Percentiles rank a stretch among this genome's conserved stretches.
Conservation (phyloP, 2,888 invertebrate genomes). For the Macrosoma leucophasiata region DNA sequence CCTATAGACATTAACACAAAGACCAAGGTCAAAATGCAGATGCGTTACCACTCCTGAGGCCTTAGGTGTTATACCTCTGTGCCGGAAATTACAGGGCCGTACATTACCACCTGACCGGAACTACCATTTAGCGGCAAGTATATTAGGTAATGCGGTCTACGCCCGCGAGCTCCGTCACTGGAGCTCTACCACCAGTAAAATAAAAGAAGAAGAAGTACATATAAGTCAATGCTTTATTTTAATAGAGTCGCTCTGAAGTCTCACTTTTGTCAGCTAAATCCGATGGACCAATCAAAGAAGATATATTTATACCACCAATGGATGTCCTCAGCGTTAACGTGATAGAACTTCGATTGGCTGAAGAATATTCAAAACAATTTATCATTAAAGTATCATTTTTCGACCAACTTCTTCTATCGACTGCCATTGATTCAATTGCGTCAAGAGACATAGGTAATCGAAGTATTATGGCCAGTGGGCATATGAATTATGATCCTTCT, state of each 20-base stretch:
- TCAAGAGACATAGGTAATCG: conserved; percentile 27
- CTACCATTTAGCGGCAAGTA: too few species aligned
- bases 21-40: too few species aligned
- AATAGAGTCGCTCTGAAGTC: conserved; percentile 32
- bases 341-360: conserved; percentile 36
- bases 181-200: too few species aligned
- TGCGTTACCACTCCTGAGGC: too few species aligned
- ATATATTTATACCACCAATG: conserved; percentile 29
- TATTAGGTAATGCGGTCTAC: too few species aligned
- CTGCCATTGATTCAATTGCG: conserved; percentile 36
- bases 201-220: too few species aligned
- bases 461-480: conserved; percentile 33
- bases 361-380: conserved; percentile 35
- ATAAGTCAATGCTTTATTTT: too few species aligned
- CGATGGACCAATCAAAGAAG: conserved; percentile 28
- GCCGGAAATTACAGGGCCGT: too few species aligned
- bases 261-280: conserved; percentile 28
- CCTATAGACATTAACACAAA: too few species aligned
- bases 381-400: conserved; percentile 43
- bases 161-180: too few species aligned
- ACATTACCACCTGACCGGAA: too few species aligned
- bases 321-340: conserved; percentile 42
- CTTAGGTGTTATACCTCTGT: too few species aligned
- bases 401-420: conserved; percentile 43
- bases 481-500: conserved; percentile 52